phyloP scores from a whole-genome alignment of 2,113 vertebrate species.

The Egretta garzetta region DNA sequence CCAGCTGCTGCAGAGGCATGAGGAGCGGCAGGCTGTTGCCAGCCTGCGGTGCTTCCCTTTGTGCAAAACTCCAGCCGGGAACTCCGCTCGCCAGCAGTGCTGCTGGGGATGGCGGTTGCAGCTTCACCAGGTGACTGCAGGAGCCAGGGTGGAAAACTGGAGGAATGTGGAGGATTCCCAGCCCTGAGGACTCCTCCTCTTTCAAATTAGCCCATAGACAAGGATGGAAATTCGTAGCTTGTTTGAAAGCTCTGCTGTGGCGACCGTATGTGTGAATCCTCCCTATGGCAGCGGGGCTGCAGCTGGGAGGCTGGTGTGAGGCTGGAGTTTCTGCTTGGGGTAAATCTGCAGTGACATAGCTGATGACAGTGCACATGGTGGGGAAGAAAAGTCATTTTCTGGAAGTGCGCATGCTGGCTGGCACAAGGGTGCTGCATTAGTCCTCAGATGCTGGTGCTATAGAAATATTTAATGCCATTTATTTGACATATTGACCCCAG shows the following conservation, averaged over 20 bases:
- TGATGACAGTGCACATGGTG: fast-evolving
- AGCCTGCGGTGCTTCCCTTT: fast-evolving
- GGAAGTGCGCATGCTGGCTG: not conserved
- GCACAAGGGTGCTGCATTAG: not conserved
- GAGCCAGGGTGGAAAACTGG: not conserved
- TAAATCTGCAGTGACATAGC: not conserved
- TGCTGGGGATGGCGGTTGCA: not conserved
- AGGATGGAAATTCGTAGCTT: not conserved
- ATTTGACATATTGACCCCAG: not conserved
- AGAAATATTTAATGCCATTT: not conserved
- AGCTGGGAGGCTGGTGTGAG: not conserved
- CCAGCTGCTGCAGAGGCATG: not conserved
- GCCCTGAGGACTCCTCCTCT: not conserved
- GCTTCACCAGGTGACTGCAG: not conserved
- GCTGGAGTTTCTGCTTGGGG: not conserved
- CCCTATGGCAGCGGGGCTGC: fast-evolving
- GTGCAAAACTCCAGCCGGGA: not conserved
- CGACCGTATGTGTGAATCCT: not conserved
- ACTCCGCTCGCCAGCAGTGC: not conserved
- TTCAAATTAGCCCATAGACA: not conserved
- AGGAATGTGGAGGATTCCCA: not conserved
- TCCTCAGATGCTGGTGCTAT: not conserved
- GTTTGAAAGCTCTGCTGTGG: not conserved
- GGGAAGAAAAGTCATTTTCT: not conserved
- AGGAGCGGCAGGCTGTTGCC: not conserved